Base-by-base conservation (phyloP, 2,888 invertebrate species). In the Zaprionus bogoriensis region DNA sequence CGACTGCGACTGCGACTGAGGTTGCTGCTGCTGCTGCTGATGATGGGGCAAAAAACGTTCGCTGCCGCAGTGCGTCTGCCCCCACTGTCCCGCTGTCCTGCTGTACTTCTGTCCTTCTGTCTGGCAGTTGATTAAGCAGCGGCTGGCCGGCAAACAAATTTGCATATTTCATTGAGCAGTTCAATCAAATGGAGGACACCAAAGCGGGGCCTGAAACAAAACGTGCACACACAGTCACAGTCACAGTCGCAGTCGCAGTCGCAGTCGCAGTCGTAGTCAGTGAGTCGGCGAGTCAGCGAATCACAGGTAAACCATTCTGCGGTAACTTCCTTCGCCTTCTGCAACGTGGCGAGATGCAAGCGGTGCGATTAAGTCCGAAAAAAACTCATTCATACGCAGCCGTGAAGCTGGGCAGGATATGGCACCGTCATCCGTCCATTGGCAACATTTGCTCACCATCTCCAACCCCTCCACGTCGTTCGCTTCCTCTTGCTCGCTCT, bases 121-220 rank as follows among this genome's bases (percentile, higher is more conserved):
- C 62, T 19, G 17, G 77, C 77, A 83, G 82, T 80, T 86, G 86
- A 83, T 83, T 83, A 83, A 85, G 81, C 76, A 58, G 57, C 67
- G 80, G 75, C 70, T 50, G 57, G 48, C 51, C 20, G 45, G 57
- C 59, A 72, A 77, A 76, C 84, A 87, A 83, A 88, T 87, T 87
- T 89, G 87, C 89, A 89, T 89, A 89, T 89, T 89, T 89, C 89
- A 89, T 89, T 89, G 89, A 89, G 89, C 81, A 89, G 88, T 87
- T 89, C 85, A 88, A 87, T 88, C 87, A 89, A 85, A 80, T 74
- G 77, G 76, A 82, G 87, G 76, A 81, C 81, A 80, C 81, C 77
- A 70, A 74, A 72, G 74, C 74, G 69, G 64, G 69, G 71, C 25
- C 63, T 61, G 61, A 70, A 74, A 77, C 65, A 67, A 69, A 84